Conservation (phyloP, 2,888 invertebrate genomes). For the Synanthedon tipuliformis region DNA sequence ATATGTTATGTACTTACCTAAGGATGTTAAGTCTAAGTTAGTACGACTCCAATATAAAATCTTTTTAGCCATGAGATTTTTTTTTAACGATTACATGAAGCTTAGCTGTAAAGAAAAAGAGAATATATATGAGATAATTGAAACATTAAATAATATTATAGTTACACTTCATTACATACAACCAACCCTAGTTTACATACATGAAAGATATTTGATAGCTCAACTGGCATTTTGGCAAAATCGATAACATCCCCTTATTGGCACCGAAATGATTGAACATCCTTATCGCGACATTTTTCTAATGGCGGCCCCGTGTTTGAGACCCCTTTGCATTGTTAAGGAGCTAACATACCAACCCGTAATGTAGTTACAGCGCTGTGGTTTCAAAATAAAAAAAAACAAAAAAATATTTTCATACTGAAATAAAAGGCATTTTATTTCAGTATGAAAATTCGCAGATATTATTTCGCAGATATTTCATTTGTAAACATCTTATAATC, state of each 20-base stretch:
- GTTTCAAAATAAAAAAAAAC: no score
- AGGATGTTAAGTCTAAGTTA: constrained; percentile 6
- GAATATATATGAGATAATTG: background rate
- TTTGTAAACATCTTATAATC: no score
- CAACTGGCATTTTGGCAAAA: constrained; percentile 63
- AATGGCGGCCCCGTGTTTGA: constrained; percentile 63
- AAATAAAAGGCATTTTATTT: no score
- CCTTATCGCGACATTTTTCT: constrained; percentile 70
- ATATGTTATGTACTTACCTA: background rate
- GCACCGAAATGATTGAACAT: constrained; percentile 70
- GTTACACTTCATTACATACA: background rate
- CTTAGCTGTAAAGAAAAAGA: background rate
- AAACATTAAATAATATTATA: background rate
- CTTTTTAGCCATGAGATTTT: no score
- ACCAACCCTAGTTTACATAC: constrained; percentile 26
- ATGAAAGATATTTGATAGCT: constrained; percentile 46
- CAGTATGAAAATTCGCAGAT: no score
- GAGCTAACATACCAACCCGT: constrained; percentile 16
- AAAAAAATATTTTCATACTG: no score
- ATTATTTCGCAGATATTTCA: no score
- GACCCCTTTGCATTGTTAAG: constrained; percentile 57
- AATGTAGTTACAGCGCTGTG: no score
- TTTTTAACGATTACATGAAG: background rate
- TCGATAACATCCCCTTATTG: constrained; percentile 67
- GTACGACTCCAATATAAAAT: background rate